Conservation (phyloP, 2,113 vertebrate genomes). For the Eublepharis macularius region DNA sequence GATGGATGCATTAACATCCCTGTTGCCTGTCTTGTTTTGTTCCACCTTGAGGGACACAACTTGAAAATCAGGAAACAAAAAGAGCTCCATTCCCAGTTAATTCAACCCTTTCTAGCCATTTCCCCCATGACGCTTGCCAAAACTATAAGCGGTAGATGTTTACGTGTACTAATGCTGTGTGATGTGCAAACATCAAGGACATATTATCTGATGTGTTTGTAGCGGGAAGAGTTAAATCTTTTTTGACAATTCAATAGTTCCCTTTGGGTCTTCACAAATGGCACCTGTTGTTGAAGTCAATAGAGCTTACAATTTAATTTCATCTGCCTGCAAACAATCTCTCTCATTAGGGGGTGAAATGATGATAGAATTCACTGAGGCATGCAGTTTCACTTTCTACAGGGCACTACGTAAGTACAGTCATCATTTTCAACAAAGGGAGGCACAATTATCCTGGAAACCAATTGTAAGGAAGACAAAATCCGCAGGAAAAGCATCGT, state of each 20-base stretch:
- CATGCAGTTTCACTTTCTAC: constrained; percentile 82
- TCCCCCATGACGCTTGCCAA: constrained; percentile 24
- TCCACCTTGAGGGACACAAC: constrained; percentile 1
- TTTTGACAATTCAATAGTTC: constrained; percentile 72
- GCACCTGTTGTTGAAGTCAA: constrained; percentile 92
- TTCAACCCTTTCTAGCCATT: constrained; percentile 27
- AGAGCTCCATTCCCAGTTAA: constrained; percentile 46
- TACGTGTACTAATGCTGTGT: constrained; percentile 16
- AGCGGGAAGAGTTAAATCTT: constrained; percentile 75
- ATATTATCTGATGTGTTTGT: constrained; percentile 38
- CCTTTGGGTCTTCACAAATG: constrained; percentile 80
- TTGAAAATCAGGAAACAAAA: constrained; percentile 19
- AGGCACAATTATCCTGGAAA: constrained; percentile 78
- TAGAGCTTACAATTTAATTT: constrained; percentile 95
- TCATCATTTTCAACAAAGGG: constrained; percentile 77
- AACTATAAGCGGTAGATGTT: constrained; percentile 21
- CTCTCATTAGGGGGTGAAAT: constrained; percentile 88
- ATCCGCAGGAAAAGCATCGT: constrained; percentile 28
- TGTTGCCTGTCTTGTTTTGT: constrained; percentile 21
- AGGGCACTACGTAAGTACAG: constrained; percentile 79
- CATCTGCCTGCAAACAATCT: constrained; percentile 92
- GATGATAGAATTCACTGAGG: constrained; percentile 86
- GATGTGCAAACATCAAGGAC: constrained; percentile 47
- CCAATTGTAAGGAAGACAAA: constrained; percentile 68
- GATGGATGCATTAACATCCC: background rate